Conservation (phyloP, 1,140 invertebrate genomes). For the Drosophila repleta region DNA sequence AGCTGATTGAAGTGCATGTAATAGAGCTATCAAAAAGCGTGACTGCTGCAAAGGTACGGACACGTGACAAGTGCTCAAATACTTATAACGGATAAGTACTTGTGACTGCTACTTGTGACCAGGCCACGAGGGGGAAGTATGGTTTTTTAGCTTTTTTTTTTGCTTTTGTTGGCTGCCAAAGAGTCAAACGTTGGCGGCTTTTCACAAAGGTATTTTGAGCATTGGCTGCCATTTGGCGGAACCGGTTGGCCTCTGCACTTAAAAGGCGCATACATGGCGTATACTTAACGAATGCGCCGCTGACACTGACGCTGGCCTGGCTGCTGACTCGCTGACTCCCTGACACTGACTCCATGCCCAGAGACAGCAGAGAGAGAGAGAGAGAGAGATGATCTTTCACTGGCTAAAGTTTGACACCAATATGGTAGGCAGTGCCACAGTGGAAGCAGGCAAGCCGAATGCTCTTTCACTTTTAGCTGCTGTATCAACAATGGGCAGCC, state of each 20-base stretch:
- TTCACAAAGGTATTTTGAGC: slow-evolving; percentile 45
- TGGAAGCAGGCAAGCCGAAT: slow-evolving; percentile 3
- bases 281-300: slow-evolving; percentile 71
- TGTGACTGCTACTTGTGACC: slow-evolving; percentile 7
- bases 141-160: background rate
- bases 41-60: slow-evolving; percentile 10
- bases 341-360: slow-evolving; percentile 7
- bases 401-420: slow-evolving; percentile 71
- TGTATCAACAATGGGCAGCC: slow-evolving; percentile 12
- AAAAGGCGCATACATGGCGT: slow-evolving; percentile 73
- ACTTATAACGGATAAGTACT: slow-evolving; percentile 3
- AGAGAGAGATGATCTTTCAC: slow-evolving; percentile 44
- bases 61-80: slow-evolving; percentile 7
- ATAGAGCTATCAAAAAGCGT: slow-evolving; percentile 25
- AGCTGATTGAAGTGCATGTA: slow-evolving; percentile 8
- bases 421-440: slow-evolving; percentile 47
- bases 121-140: slow-evolving; percentile 1
- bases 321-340: slow-evolving; percentile 7
- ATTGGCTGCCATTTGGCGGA: slow-evolving; percentile 31
- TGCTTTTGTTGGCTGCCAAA: slow-evolving; percentile 31
- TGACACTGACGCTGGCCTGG: slow-evolving; percentile 13
- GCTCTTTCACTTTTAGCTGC: slow-evolving; percentile 69
- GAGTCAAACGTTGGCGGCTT: slow-evolving; percentile 55
- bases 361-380: slow-evolving; percentile 41
- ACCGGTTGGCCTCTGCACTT: slow-evolving; percentile 69